Conservation (phyloP, 2,888 invertebrate genomes). For the Lacanobia wlatinum region DNA sequence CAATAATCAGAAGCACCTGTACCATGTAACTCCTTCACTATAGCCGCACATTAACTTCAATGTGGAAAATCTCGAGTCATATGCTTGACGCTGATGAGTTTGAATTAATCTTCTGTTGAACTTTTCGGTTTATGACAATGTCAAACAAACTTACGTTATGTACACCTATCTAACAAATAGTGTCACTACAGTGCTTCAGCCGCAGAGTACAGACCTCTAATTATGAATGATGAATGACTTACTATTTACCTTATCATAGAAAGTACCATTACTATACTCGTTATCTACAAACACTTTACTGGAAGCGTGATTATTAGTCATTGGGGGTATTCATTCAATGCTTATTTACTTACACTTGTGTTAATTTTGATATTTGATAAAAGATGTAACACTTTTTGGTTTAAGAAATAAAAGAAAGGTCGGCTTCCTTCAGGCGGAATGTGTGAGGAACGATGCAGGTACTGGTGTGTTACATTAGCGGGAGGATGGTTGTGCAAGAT, state of each 20-base stretch:
- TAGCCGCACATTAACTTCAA: too few species aligned
- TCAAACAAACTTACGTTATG: neutral
- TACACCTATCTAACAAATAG: neutral
- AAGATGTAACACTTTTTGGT: too few species aligned
- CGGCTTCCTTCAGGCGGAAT: neutral
- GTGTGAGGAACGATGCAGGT: neutral
- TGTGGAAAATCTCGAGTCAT: neutral
- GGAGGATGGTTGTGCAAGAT: constrained; percentile 42
- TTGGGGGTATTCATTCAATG: too few species aligned
- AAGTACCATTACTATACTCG: too few species aligned
- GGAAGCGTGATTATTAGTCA: neutral
- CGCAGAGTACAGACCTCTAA: neutral
- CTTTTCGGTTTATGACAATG: neutral
- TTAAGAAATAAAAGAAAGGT: neutral
- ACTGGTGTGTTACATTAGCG: constrained; percentile 3
- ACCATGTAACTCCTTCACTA: too few species aligned
- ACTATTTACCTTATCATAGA: too few species aligned
- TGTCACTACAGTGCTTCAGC: neutral
- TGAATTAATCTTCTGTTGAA: neutral
- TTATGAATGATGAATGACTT: too few species aligned
- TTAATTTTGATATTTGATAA: neutral
- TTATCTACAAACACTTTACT: neutral
- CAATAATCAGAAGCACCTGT: neutral
- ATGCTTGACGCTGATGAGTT: too few species aligned
- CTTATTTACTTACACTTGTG: neutral